A percentile compares a stretch with the other conserved stretches of the same genome.
These are phyloP conservation scores for Thaumatotibia leucotreta DNA, from an alignment of 1,140 invertebrate species.

Conservation along the genomic window DNA sequence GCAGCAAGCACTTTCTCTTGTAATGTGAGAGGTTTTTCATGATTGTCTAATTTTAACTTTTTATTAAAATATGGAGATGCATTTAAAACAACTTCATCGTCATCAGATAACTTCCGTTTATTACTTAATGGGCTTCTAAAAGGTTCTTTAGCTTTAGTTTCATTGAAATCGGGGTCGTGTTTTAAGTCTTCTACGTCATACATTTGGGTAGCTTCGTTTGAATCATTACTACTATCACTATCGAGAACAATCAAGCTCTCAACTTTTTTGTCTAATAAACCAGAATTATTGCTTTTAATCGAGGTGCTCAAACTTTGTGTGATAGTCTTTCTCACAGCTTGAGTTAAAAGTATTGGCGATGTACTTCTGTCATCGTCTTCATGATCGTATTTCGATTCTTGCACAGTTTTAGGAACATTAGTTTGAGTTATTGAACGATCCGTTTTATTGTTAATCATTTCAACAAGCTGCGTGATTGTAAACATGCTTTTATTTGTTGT, in stretches of 20 bases:
- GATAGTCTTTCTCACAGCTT: constrained; percentile 42
- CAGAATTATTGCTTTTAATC: constrained; percentile 8
- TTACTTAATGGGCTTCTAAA: constrained; percentile 11
- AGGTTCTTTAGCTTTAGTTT: background rate
- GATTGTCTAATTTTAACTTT: constrained; percentile 43
- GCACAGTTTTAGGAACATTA: background rate
- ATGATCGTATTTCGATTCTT: background rate
- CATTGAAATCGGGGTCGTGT: constrained; percentile 3
- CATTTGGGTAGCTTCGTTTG: constrained; percentile 34
- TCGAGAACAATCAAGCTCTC: constrained; percentile 50
- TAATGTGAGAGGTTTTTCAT: constrained; percentile 28
- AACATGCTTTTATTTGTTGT: constrained; percentile 53
- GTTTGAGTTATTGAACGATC: constrained; percentile 17
- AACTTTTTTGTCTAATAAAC: constrained; percentile 19
- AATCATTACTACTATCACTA: constrained; percentile 57
- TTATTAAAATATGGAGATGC: constrained; percentile 61
- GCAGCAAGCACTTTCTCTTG: constrained; percentile 53
- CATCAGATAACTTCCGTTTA: constrained; percentile 51
- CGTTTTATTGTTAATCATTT: constrained; percentile 61
- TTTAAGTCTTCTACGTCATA: constrained; percentile 27
- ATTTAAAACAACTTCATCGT: constrained; percentile 24
- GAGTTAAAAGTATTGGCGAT: constrained; percentile 57
- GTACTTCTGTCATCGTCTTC: constrained; percentile 30
- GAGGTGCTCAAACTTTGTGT: background rate
- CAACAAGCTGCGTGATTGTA: constrained; percentile 57